These are phyloP conservation scores for Aptenodytes forsteri DNA, from an alignment of 2,113 vertebrate species.

Conservation along the genomic window DNA sequence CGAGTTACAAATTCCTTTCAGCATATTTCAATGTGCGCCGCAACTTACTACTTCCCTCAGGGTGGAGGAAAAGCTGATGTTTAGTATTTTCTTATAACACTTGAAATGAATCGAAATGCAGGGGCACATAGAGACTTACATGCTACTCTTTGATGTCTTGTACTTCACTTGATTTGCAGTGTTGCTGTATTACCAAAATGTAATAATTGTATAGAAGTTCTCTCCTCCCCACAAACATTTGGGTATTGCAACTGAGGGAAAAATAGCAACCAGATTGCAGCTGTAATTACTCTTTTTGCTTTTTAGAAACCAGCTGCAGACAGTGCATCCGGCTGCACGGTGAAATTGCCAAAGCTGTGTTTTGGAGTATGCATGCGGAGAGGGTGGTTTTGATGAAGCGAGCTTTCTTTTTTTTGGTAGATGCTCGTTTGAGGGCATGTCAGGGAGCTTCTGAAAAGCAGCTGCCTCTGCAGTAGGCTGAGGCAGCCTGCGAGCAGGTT, in stretches of 20 bases:
- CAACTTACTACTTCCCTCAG: not conserved
- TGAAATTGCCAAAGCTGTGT: not conserved
- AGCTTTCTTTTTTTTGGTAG: not conserved
- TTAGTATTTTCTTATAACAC: not conserved
- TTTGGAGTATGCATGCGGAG: not conserved
- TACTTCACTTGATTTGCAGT: not conserved
- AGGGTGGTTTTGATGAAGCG: not conserved
- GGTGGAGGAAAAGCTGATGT: not conserved
- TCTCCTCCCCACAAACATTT: not conserved
- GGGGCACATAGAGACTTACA: not conserved
- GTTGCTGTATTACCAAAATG: not conserved
- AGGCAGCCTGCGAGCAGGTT: not conserved
- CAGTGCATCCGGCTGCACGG: fast-evolving
- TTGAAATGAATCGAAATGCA: not conserved
- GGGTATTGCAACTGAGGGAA: not conserved
- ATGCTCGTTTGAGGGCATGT: fast-evolving
- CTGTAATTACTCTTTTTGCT: not conserved
- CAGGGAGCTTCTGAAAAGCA: not conserved
- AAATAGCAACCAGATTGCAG: not conserved
- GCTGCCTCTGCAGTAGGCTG: not conserved
- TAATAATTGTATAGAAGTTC: not conserved
- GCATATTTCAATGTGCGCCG: not conserved
- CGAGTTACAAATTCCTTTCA: not conserved
- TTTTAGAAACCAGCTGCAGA: not conserved
- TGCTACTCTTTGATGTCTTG: not conserved